Evolutionary conservation across 2,888 invertebrate genomes (phyloP), one percentile per base, ranked within the genome.

Genomic region (Onthophagus sagittarius): DNA sequence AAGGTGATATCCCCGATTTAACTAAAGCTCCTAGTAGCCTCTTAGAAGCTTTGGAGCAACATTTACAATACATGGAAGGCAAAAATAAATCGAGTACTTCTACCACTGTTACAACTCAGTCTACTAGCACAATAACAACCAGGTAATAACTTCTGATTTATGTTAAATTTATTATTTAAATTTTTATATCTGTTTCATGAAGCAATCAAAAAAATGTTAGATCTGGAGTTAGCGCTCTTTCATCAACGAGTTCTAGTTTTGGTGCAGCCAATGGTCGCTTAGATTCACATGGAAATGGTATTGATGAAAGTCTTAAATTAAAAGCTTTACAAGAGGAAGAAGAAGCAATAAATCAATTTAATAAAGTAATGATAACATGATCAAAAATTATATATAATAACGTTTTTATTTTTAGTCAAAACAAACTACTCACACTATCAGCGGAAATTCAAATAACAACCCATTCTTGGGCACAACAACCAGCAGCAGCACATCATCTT

Each of bases 11-110:
- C 85, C 99, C 99, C 63, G 99, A 99, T 87, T 89, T 99, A 80
- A 98, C 98, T 5, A 97, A 98, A 88, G 99, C 98, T 0, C 99
- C 99, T 0, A 97, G 97, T 85, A 98, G 98, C 84, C 88, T 99
- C 72, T 87, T 99, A 74, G 99, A 99, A 85, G 99, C 99, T 0
- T 87, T 99, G 79, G 99, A 99, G 83, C 96, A 97, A 76, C 99
- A 99, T 86, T 90, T 99, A 76, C 94, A 94, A 63, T 91, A 95
- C 0, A 86, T 99, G 75, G 99, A 99, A 84, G 98, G 98, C 71
- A 95, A 95, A 86, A 75, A 70, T 15, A 96, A 96, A 85, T 92
- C 93, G 0, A 93, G 94, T 1, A 91, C 93, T 0, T 93, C 93
- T 65, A 93, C 93, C 81, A 94, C 94, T n/a, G 67, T 67, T 7